Evolutionary conservation across 1,140 invertebrate species (phyloP), one percentile per base, ranked within the genome.

Genomic region (Dolichoris vasculosae): DNA sequence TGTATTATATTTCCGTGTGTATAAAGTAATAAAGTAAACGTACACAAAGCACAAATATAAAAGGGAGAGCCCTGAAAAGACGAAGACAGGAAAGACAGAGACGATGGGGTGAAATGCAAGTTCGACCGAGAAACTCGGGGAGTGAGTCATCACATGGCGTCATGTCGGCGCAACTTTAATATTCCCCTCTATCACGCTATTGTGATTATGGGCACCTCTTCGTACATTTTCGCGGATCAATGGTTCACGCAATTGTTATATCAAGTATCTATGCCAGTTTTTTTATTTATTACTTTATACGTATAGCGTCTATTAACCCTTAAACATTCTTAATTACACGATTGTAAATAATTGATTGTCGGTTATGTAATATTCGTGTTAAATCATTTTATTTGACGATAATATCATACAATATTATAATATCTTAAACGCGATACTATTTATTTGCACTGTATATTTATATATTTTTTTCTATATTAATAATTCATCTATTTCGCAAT

Each of bases 91-190:
- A 46, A n/a, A 76, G n/a, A 17, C 15, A 67, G 30, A 4, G 64
- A 32, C 43, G 82, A 43, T n/a, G 30, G 55, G 73, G 71, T 76
- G 35, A 76, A 76, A 46, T 79, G 30, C 23, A 79, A 40, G 48
- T 83, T 77, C 15, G 40, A 26, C 38, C n/a, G 82, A 46, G 51
- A n/a, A 38, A 23, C 17, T 35, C 20, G 40, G 48, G 17, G 73
- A 83, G 82, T 83, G 82, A 83, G 51, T 83, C 82, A 83, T 59
- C 38, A n/a, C 71, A 64, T 59, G 81, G 81, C 81, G 69, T 82
- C 79, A 15, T 23, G 64, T 43, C 2, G 79, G 11, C 79, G 43
- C 43, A 15, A 46, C 55, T 59, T 0, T 7, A 40, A 48, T 69
- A 46, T 69, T 40, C 75, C 83, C 46, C 43, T 78, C 59, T 59